phyloP scores from a whole-genome alignment of 2,888 invertebrate species.

The Eugnorisma glareosa region DNA sequence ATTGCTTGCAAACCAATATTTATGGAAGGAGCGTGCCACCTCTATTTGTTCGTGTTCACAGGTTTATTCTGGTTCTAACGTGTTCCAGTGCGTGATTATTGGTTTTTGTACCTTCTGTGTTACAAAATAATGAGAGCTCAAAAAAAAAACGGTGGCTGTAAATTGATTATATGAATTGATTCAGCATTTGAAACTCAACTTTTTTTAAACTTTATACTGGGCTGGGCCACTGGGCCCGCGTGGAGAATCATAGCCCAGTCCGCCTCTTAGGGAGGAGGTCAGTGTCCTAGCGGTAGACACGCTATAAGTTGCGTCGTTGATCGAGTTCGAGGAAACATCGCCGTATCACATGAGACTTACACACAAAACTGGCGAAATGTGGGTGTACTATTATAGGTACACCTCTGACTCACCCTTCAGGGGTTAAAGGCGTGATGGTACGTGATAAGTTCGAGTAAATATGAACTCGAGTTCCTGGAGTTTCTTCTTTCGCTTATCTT shows the following conservation, averaged over 20 bases:
- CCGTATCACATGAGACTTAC: not conserved
- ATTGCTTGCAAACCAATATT: constrained; percentile 68
- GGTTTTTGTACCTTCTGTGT: not conserved
- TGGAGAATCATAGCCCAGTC: not conserved
- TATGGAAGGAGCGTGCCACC: constrained; percentile 59
- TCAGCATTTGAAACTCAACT: not conserved
- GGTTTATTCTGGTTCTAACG: constrained; percentile 28
- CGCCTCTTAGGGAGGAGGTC: not conserved
- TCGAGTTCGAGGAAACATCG: not conserved
- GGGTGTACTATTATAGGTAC: not conserved
- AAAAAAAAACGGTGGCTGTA: not conserved
- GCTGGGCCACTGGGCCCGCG: no score
- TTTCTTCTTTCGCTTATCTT: not conserved
- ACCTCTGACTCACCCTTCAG: not conserved
- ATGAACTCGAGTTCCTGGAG: not conserved
- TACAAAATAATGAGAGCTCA: not conserved
- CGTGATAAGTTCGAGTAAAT: not conserved
- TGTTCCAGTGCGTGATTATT: constrained; percentile 30
- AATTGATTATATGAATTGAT: not conserved
- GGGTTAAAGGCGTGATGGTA: not conserved
- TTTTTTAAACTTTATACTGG: not conserved
- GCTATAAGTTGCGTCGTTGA: not conserved
- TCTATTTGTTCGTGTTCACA: constrained; percentile 25
- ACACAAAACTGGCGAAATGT: not conserved
- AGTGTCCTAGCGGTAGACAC: not conserved